Conservation (phyloP, 2,888 invertebrate species). For the Dilophus febrilis region DNA sequence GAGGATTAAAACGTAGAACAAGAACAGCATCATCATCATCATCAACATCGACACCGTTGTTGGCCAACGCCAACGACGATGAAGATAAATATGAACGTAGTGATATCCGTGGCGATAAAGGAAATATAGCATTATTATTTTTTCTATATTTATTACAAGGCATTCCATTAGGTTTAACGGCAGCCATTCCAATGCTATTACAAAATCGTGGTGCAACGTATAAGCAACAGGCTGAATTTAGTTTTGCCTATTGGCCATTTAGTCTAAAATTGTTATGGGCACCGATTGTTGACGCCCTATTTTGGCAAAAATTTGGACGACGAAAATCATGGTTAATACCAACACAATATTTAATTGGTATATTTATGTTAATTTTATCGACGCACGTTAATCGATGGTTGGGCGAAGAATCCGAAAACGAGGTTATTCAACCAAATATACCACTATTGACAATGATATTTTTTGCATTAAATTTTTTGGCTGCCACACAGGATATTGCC, state of each 20-base stretch:
- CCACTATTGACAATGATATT: constrained; percentile 68
- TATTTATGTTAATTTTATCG: constrained; percentile 80
- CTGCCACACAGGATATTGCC: constrained; percentile 98
- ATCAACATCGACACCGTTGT: too few species aligned
- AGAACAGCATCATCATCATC: too few species aligned
- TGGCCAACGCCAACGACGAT: background rate
- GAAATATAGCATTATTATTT: constrained; percentile 70
- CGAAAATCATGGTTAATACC: constrained; percentile 94
- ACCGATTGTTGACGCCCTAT: constrained; percentile 90
- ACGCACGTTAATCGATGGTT: constrained; percentile 57
- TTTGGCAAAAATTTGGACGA: constrained; percentile 66
- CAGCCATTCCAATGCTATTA: constrained; percentile 88
- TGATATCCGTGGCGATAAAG: constrained; percentile 52
- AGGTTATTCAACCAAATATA: constrained; percentile 53
- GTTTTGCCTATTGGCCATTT: constrained; percentile 87
- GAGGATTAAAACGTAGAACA: too few species aligned
- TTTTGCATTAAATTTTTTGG: constrained; percentile 83
- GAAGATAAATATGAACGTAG: constrained; percentile 19
- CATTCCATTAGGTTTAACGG: constrained; percentile 83
- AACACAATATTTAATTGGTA: constrained; percentile 76
- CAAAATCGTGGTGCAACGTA: constrained; percentile 87
- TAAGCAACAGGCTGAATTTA: constrained; percentile 79
- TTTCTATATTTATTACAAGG: constrained; percentile 81
- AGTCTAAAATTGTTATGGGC: constrained; percentile 94
- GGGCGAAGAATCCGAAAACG: constrained; percentile 35